Evolutionary conservation across 2,113 vertebrate species (phyloP).

Genomic region (Vulpes vulpes): DNA sequence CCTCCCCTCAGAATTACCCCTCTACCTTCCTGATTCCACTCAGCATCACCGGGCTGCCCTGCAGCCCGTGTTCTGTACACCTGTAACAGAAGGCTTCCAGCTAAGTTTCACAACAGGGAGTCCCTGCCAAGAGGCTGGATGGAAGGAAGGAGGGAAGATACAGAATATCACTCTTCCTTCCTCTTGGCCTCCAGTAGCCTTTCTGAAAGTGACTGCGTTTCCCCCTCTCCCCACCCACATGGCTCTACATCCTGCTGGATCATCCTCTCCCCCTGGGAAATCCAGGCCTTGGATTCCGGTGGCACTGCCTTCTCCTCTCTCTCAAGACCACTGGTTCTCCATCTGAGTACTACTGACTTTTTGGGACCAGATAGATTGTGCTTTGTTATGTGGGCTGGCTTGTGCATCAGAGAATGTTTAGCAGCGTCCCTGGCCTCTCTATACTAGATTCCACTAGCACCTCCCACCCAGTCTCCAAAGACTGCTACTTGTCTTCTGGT

Average conservation of each 20-base stretch:
- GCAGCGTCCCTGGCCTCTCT: background rate
- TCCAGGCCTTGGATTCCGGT: background rate
- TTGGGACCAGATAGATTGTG: background rate
- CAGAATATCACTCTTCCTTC: background rate
- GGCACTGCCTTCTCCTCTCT: background rate
- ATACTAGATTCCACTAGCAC: background rate
- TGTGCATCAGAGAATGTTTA: rapidly evolving
- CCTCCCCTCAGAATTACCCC: background rate
- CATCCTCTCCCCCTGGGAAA: background rate
- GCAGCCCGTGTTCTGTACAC: background rate
- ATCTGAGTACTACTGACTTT: background rate
- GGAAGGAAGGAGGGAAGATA: background rate
- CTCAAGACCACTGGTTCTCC: background rate
- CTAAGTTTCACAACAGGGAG: background rate
- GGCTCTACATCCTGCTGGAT: background rate
- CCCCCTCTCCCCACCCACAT: no score
- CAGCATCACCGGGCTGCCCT: background rate
- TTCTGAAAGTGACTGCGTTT: background rate
- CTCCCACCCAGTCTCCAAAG: background rate
- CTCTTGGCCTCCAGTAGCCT: background rate
- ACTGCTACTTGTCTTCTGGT: background rate
- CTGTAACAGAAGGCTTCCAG: background rate
- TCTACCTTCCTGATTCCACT: background rate
- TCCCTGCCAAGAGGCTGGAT: background rate
- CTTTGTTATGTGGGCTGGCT: background rate